phyloP scores from a whole-genome alignment of 1,140 invertebrate species.

The Philaenus spumarius region DNA sequence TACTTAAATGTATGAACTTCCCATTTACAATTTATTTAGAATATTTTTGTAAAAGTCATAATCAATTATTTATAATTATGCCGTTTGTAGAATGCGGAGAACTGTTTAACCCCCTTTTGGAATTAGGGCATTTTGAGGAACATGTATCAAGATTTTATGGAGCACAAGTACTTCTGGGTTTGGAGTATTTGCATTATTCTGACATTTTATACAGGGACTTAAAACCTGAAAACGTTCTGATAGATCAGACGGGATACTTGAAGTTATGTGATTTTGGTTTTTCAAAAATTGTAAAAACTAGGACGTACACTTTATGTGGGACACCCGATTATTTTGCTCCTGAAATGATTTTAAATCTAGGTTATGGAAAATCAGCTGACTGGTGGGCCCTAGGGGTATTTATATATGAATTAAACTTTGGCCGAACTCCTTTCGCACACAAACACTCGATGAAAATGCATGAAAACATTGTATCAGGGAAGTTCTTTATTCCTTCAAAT shows the following conservation, averaged over 20 bases:
- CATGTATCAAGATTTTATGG: slow-evolving; percentile 82
- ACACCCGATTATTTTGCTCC: slow-evolving; percentile 95
- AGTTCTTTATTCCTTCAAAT: slow-evolving; percentile 60
- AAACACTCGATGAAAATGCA: slow-evolving; percentile 84
- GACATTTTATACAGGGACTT: slow-evolving; percentile 89
- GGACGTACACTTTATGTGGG: slow-evolving; percentile 90
- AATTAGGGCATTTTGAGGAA: slow-evolving; percentile 69
- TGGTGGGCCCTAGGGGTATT: slow-evolving; percentile 95
- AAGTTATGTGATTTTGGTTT: slow-evolving; percentile 29
- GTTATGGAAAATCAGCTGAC: slow-evolving; percentile 93
- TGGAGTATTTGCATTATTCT: slow-evolving; percentile 91
- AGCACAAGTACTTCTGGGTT: slow-evolving; percentile 81
- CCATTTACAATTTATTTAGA: slow-evolving; percentile 78
- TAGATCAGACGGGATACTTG: slow-evolving; percentile 71
- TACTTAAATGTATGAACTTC: slow-evolving; percentile 71
- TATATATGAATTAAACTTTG: slow-evolving; percentile 76
- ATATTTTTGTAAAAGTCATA: slow-evolving; percentile 79
- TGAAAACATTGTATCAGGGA: slow-evolving; percentile 73
- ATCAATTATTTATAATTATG: slow-evolving; percentile 76
- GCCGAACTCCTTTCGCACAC: slow-evolving; percentile 76
- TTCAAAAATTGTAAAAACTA: slow-evolving; percentile 5
- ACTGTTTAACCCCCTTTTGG: slow-evolving; percentile 70
- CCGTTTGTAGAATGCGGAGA: slow-evolving; percentile 80
- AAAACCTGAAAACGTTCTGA: slow-evolving; percentile 94
- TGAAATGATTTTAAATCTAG: slow-evolving; percentile 90